These are phyloP conservation scores for Phalanger gymnotis DNA, from an alignment of 2,797 vertebrate species.

Conservation along the genomic window DNA sequence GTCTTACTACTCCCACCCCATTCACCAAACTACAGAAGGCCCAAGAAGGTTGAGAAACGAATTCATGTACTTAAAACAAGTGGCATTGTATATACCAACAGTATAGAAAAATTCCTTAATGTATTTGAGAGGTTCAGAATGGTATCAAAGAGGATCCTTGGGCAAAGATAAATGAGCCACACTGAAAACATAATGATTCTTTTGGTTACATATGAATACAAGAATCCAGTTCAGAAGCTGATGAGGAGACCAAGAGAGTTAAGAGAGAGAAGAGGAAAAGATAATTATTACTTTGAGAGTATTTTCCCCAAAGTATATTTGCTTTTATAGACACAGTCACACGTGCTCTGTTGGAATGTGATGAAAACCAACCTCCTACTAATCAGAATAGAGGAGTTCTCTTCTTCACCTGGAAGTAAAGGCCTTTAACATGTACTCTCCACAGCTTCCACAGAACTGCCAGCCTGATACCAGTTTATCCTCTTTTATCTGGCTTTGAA, in stretches of 20 bases:
- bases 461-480: neutral
- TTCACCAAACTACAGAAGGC: neutral
- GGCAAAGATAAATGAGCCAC: neutral
- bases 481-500: neutral
- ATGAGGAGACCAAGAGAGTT: neutral
- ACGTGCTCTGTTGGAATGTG: neutral
- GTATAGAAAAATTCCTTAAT: neutral
- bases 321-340: neutral
- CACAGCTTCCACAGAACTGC: too few species aligned
- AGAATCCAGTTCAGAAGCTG: neutral
- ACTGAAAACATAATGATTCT: neutral
- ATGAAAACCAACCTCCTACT: neutral
- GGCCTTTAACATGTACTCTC: neutral
- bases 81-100: neutral
- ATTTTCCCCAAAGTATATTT: neutral
- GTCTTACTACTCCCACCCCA: neutral
- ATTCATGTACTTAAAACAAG: neutral
- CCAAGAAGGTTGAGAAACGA: neutral
- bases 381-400: neutral
- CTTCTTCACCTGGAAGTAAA: neutral
- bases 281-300: neutral
- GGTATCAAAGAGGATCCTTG: neutral
- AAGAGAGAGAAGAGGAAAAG: neutral
- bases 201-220: neutral
- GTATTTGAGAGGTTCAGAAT: neutral